Percentiles rank a stretch among this genome's conserved stretches.
phyloP scores from a whole-genome alignment of 1,140 invertebrate species.

The Euwallacea fornicatus region DNA sequence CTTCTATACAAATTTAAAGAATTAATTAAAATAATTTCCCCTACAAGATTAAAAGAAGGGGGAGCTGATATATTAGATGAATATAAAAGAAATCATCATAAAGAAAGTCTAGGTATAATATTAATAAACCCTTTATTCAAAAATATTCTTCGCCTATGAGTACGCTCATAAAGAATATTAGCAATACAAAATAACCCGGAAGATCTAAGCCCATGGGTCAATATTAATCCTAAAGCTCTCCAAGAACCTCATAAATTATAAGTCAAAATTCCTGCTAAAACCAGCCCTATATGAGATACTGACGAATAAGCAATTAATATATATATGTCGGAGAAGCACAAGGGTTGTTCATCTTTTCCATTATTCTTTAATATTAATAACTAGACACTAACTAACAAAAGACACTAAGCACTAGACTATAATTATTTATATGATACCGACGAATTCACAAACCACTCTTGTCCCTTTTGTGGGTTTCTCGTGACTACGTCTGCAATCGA shows the following conservation, averaged over 20 bases:
- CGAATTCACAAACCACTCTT: too few species aligned
- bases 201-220: constrained; percentile 66
- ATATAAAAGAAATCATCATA: constrained; percentile 65
- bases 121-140: constrained; percentile 57
- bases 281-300: constrained; percentile 61
- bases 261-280: constrained; percentile 57
- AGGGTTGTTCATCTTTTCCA: too few species aligned
- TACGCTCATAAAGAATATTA: constrained; percentile 64
- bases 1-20: too few species aligned
- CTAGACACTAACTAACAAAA: too few species aligned
- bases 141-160: constrained; percentile 54
- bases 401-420: too few species aligned
- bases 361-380: too few species aligned
- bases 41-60: constrained; percentile 55
- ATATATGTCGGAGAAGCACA: too few species aligned
- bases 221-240: constrained; percentile 62
- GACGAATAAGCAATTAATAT: constrained; percentile 68
- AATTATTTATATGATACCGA: too few species aligned
- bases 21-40: constrained; percentile 63
- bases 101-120: constrained; percentile 56
- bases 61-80: constrained; percentile 57
- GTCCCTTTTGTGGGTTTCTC: too few species aligned
- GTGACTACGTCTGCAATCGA: too few species aligned
- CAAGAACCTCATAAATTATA: constrained; percentile 54
- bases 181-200: constrained; percentile 70